Base-by-base conservation (phyloP, 2,797 vertebrate genomes). In the Pipistrellus pipistrellus region DNA sequence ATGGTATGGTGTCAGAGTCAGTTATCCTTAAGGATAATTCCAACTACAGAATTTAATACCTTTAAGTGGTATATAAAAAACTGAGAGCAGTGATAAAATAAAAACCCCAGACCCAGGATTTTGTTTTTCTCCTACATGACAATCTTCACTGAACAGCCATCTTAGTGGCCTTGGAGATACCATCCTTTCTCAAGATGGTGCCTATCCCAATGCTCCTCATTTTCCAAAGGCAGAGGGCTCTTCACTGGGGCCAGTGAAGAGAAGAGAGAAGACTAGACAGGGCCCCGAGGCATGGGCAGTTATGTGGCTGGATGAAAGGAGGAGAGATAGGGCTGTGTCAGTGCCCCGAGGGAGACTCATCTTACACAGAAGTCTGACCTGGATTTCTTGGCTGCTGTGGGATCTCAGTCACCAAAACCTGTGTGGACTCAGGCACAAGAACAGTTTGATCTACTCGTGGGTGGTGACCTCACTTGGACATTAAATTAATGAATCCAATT, bases 401-500 rank as follows among this genome's bases (percentile, higher is more conserved):
- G 51, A 51, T 62, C 68, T 85, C 0, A 8, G 64, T 93, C 75
- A 80, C 73, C 72, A 62, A 81, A 76, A 53, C 38, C 76, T 14
- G 2, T 30, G 46, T 78, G 32, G 69, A 27, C 27, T 81, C 13
- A 92, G 76, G 53, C 48, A 21, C 41, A 30, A 88, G 80, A 38
- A 64, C 59, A 46, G 38, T 94, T 93, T 82, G 76, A 62, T 80
- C 59, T 21, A 8, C 21, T 84, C 27, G 14, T 84, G 69, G 14
- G n/a, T 30, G 9, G 32, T 17, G 4, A 73, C 77, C 80, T 95
- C 66, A 73, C 44, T 51, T 51, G 27, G 85, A 89, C 30, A 41
- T 88, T 84, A 77, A 86, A 64, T 89, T 55, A 72, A 68, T 78
- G 78, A 96, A 89, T 53, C 68, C 23, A 30, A 32, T 87, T 66